Percentiles rank a stretch among this genome's conserved stretches.
phyloP scores from a whole-genome alignment of 2,888 invertebrate species.

The Drosophila atroscutellata region DNA sequence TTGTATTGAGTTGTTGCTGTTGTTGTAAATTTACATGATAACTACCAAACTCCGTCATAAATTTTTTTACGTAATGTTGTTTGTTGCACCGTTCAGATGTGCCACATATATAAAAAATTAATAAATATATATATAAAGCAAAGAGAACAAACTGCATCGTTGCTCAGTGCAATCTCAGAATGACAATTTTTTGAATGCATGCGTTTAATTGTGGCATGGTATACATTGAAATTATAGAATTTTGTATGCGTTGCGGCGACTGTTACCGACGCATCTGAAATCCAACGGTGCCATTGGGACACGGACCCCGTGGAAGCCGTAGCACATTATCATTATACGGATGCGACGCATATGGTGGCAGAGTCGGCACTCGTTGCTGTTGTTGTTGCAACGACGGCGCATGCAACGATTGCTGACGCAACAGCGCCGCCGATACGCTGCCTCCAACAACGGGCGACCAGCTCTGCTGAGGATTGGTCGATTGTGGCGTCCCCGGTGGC shows the following conservation, averaged over 20 bases:
- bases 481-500: conserved; percentile 10
- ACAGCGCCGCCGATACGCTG: conserved; percentile 76
- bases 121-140: conserved; percentile 26
- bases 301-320: conserved; percentile 91
- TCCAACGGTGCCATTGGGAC: conserved; percentile 92
- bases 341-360: conserved; percentile 50
- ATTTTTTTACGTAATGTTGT: conserved; percentile 55
- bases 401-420: conserved; percentile 75
- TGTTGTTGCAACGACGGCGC: conserved; percentile 54
- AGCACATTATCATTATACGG: conserved; percentile 85
- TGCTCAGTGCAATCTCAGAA: conserved; percentile 48
- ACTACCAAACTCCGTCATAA: conserved; percentile 72
- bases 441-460: conserved; percentile 82
- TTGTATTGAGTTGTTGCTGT: conserved; percentile 45
- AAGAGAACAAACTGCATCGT: conserved; percentile 12
- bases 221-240: conserved; percentile 28
- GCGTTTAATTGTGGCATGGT: conserved; percentile 37
- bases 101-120: conserved; percentile 31
- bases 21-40: conserved; percentile 75
- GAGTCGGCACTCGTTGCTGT: conserved; percentile 51
- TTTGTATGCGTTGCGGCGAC: conserved; percentile 26
- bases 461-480: conserved; percentile 71
- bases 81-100: conserved; percentile 26
- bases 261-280: conserved; percentile 89
- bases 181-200: conserved; percentile 49